Evolutionary conservation across 2,797 vertebrate genomes (phyloP), one percentile per base, ranked within the genome.

Genomic region (Poecilia picta): DNA sequence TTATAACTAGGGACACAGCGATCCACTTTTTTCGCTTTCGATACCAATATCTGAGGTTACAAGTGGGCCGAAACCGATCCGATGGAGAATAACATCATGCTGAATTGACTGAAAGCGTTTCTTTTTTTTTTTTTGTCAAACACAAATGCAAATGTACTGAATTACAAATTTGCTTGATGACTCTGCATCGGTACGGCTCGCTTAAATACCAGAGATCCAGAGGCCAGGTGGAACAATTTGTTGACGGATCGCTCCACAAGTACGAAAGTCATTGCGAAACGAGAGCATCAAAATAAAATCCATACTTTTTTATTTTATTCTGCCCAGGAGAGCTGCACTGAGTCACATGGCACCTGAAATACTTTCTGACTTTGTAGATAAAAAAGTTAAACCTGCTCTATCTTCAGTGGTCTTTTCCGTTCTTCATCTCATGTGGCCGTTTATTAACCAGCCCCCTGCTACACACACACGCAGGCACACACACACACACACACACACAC

Each of bases 301-400:
- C 25, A n/a, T 57, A 2, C 55, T 59, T 12, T 59, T 59, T 23
- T 59, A 59, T 31, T 59, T 13, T 31, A 59, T 59, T 6, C n/a
- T 2, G 5, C 33, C 36, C 36, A 39, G 18, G 13, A 36, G 28
- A 25, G 20, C 64, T 41, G 36, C 64, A 23, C 18, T 1, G 64
- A 23, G 20, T 41, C 36, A 68, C 41, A 2, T 25, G 39, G 64
- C 33, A 11, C 66, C 66, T 43, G 41, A n/a, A 72, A 45, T 36
- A 7, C 33, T 78, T 74, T 77, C 31, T 0, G 20, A 47, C 23
- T 84, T 74, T 64, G 6, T 8, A 10, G 13, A 82, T 62, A 59
- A 49, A 74, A 51, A 80, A 82, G 78, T 68, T 75, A 3, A 75
- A 78, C 49, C 49, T 73, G 8, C 77, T 82, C 76, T 83, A 83